Conservation (phyloP, 2,113 vertebrate genomes). For the Thamnophis sirtalis region DNA sequence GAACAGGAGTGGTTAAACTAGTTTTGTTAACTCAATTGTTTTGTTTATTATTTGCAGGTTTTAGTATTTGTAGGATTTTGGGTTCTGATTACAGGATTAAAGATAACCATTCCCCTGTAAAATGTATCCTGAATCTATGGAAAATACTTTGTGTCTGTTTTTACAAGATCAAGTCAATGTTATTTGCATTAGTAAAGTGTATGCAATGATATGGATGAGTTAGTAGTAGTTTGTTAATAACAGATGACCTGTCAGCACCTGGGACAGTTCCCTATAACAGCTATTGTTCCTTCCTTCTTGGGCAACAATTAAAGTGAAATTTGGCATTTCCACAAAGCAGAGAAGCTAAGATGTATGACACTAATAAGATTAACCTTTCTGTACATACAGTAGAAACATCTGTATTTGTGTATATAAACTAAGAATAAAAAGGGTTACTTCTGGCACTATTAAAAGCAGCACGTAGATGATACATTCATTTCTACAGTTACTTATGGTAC, state of each 20-base stretch:
- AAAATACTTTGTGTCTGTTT: background rate
- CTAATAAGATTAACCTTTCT: background rate
- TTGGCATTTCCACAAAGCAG: background rate
- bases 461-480: background rate
- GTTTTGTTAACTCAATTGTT: background rate
- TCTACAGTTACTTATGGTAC: background rate
- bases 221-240: background rate
- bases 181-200: background rate
- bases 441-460: background rate
- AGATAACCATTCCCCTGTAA: background rate
- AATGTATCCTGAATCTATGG: background rate
- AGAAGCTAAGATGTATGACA: background rate
- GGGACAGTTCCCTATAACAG: slow-evolving; percentile 1
- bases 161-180: background rate
- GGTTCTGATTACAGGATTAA: background rate
- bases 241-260: background rate
- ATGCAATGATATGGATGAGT: background rate
- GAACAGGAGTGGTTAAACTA: background rate
- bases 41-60: background rate
- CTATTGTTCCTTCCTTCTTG: background rate
- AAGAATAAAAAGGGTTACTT: background rate
- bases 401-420: background rate
- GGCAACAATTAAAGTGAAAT: background rate
- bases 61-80: background rate
- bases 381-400: background rate